Percentiles rank a stretch among this genome's conserved stretches.
Conservation (phyloP, 2,797 vertebrate species). For the Thunnus albacares region DNA sequence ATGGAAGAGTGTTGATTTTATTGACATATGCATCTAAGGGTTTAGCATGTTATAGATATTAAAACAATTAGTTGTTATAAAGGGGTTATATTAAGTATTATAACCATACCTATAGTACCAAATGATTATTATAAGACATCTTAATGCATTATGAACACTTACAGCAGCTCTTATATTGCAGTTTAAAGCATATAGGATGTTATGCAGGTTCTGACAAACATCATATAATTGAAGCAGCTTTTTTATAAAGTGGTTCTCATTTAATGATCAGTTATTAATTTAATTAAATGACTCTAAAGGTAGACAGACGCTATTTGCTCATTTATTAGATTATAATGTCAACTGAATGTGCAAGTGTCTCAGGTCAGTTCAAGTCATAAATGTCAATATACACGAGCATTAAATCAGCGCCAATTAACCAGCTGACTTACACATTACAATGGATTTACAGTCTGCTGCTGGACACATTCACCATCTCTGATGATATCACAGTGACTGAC, state of each 20-base stretch:
- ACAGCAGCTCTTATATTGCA: background rate
- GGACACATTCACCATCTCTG: too few relatives aligned
- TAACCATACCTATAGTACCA: too few relatives aligned
- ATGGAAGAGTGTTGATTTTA: background rate
- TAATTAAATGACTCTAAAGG: background rate
- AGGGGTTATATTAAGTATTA: background rate
- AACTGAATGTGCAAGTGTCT: background rate
- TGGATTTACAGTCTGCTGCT: too few relatives aligned
- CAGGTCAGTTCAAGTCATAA: background rate
- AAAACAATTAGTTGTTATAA: background rate
- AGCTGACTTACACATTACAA: background rate
- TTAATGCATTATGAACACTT: background rate
- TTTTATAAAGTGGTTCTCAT: background rate
- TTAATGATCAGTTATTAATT: background rate
- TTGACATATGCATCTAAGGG: background rate
- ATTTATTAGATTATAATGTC: background rate
- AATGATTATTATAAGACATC: background rate
- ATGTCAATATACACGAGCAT: background rate
- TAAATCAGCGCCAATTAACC: background rate
- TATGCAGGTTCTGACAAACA: too few relatives aligned
- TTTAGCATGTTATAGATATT: background rate
- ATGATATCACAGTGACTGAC: background rate
- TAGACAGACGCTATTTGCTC: background rate
- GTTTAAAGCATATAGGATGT: background rate
- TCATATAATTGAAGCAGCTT: background rate